These are phyloP conservation scores for Junco hyemalis DNA, from an alignment of 2,113 vertebrate genomes.

Conservation along the genomic window DNA sequence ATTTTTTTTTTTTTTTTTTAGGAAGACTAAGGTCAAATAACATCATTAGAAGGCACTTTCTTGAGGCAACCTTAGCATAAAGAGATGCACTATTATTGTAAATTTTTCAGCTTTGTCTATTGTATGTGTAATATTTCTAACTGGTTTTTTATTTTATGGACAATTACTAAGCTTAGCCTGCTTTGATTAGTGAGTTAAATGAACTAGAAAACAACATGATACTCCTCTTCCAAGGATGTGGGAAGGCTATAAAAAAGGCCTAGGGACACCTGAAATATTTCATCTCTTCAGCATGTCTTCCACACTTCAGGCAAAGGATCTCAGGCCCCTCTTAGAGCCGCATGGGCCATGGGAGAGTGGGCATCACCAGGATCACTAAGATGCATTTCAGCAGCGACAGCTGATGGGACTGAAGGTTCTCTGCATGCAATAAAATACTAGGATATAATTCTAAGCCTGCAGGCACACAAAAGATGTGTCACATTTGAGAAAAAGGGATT, in stretches of 20 bases:
- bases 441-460: background rate
- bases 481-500: background rate
- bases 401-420: background rate
- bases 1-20: background rate
- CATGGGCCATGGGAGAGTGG: fast-evolving
- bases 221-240: background rate
- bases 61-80: fast-evolving
- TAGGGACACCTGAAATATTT: background rate
- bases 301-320: background rate
- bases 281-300: background rate
- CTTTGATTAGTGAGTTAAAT: background rate
- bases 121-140: background rate
- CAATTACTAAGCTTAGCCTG: background rate
- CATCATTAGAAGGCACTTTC: background rate
- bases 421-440: background rate
- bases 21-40: background rate
- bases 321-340: background rate
- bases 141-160: background rate
- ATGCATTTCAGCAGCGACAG: background rate
- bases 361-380: background rate
- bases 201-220: background rate
- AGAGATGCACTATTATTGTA: background rate
- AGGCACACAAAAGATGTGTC: background rate
- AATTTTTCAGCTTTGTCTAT: background rate
- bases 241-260: background rate